Base-by-base conservation (phyloP, 2,113 vertebrate genomes). In the Phylloscopus whistleri region DNA sequence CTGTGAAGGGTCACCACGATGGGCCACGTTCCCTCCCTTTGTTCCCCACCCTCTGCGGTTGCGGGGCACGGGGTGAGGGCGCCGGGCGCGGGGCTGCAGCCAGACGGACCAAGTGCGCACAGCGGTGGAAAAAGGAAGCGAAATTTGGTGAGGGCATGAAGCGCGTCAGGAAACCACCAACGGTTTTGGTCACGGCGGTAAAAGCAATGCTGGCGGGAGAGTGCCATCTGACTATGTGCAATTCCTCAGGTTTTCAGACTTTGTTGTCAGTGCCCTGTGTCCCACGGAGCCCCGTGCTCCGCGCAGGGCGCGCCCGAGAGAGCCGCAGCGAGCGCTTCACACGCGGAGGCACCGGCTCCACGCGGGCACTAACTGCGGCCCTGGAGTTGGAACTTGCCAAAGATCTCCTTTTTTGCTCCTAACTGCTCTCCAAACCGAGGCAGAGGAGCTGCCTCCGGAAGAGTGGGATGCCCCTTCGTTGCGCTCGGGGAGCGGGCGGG, bases 81-180 rank as follows among this genome's bases (percentile, higher is more conserved):
- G 85, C 63, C 91, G 39, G 95, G 91, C 52, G 84, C 87, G 67
- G 94, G 81, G 60, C 92, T 23, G 68, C 4, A 35, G 84, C 52
- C 63, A 16, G 73, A 22, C 97, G 79, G 51, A 91, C 93, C 55
- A 72, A 93, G 93, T 4, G 33, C 85, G 93, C 84, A 30, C 43
- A n/a, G 95, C 44, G 44, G 59, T 67, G 94, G 73, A 96, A 96
- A 87, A 86, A 91, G 94, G 95, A 97, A 94, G 90, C 94, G 96
- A 95, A 97, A 97, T 93, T 84, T 35, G 84, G 85, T 41, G 51
- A 91, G 64, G 87, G 92, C 95, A 97, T 59, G 94, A 97, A 97
- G 90, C 89, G 39, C 84, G 58, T 67, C 96, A 97, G 98, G 97
- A 98, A 98, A 98, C 97, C 97, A 96, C 98, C 90, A 97, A 97